Evolutionary conservation across 2,888 invertebrate species (phyloP).

Genomic region (Eumacrocentrus americanus): DNA sequence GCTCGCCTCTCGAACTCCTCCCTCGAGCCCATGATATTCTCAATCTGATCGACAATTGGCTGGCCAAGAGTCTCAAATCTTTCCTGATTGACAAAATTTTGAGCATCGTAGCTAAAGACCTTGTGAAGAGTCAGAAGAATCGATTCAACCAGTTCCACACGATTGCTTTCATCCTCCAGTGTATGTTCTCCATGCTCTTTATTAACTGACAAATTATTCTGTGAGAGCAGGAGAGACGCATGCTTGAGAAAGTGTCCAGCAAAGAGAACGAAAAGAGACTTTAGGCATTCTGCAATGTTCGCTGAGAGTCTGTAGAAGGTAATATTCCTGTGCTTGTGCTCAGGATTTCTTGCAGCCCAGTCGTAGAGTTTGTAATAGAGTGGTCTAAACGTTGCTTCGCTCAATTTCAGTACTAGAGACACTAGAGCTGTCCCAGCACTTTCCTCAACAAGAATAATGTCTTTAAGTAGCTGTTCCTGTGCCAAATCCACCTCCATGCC

Average conservation of each 20-base stretch:
- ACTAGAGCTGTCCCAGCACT: constrained; percentile 80
- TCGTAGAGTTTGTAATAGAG: constrained; percentile 86
- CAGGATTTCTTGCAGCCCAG: constrained; percentile 77
- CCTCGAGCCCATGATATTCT: constrained; percentile 74
- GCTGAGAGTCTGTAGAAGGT: constrained; percentile 84
- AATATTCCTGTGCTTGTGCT: constrained; percentile 71
- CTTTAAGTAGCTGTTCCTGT: too few species aligned
- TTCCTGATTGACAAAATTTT: constrained; percentile 83
- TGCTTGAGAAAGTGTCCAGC: constrained; percentile 85
- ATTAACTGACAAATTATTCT: constrained; percentile 70
- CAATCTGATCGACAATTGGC: constrained; percentile 87
- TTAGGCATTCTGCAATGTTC: constrained; percentile 80
- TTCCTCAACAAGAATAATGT: constrained; percentile 72
- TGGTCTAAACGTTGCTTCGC: constrained; percentile 87
- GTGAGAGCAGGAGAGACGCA: constrained; percentile 74
- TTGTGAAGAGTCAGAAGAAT: constrained; percentile 77
- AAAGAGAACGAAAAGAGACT: constrained; percentile 89
- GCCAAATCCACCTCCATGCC: too few species aligned
- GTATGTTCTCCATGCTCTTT: constrained; percentile 66
- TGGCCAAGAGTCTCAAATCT: constrained; percentile 84
- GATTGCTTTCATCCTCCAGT: constrained; percentile 55
- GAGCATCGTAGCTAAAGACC: constrained; percentile 83
- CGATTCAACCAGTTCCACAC: constrained; percentile 68
- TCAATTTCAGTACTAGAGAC: constrained; percentile 82
- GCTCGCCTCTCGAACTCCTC: constrained; percentile 68